These are phyloP conservation scores for Porites australiensis DNA, from an alignment of 64 coral and sea anemone species.

Conservation along the genomic window DNA sequence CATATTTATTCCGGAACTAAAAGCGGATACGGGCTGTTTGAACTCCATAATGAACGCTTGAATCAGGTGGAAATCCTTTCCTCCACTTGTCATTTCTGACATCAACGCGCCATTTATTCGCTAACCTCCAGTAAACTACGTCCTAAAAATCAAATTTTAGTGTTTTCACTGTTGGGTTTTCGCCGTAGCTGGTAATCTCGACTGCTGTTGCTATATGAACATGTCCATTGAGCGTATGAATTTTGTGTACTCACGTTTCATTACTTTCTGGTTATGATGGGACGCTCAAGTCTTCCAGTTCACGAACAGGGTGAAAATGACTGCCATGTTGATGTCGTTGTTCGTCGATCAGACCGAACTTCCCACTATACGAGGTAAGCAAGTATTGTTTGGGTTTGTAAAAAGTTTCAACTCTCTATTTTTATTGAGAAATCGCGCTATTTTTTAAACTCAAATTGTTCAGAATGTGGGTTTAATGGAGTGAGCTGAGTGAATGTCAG, in stretches of 20 bases:
- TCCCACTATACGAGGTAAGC: conserved; percentile 28
- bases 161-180: conserved; percentile 2
- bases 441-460: conserved; percentile 33
- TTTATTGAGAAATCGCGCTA: conserved; percentile 8
- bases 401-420: conserved; percentile 25
- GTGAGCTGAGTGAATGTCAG: neutral
- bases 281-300: conserved; percentile 13
- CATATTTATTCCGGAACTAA: conserved; percentile 89
- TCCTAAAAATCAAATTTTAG: conserved; percentile 25
- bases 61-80: conserved; percentile 41
- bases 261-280: conserved; percentile 29
- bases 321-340: conserved; percentile 4
- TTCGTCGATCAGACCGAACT: conserved; percentile 28
- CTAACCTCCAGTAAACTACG: conserved; percentile 13
- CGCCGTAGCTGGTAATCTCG: neutral
- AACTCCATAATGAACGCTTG: conserved; percentile 54
- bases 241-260: conserved; percentile 30
- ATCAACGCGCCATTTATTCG: conserved; percentile 19
- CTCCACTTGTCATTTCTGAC: conserved; percentile 27
- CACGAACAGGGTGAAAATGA: conserved; percentile 42
- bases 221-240: conserved; percentile 34
- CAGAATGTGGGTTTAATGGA: conserved; percentile 42
- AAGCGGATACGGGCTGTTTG: conserved; percentile 73
- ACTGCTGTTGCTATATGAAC: conserved; percentile 55
- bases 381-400: conserved; percentile 25